phyloP scores from a whole-genome alignment of 2,888 invertebrate species.

The Trichogramma evanescens region DNA sequence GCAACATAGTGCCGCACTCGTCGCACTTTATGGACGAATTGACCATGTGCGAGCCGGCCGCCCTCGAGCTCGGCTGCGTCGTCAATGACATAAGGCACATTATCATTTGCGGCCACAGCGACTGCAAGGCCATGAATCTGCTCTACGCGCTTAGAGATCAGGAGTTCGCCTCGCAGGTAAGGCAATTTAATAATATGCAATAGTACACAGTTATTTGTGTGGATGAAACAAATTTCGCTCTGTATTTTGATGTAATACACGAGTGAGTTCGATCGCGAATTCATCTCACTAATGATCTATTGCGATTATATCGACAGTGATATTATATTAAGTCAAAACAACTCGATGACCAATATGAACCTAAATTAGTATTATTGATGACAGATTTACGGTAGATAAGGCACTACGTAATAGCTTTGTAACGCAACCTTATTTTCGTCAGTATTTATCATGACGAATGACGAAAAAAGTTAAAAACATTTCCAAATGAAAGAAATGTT shows the following conservation, averaged over 20 bases:
- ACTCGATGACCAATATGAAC: no score
- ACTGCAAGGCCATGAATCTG: slow-evolving; percentile 96
- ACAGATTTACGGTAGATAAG: no score
- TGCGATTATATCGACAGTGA: background rate
- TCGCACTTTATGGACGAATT: slow-evolving; percentile 79
- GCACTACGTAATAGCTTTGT: no score
- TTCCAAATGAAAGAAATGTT: no score
- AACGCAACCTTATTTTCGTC: no score
- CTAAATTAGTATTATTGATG: no score
- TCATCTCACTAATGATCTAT: background rate
- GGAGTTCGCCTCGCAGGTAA: slow-evolving; percentile 64
- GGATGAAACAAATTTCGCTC: background rate
- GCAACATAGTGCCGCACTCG: slow-evolving; percentile 89
- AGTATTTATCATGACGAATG: no score
- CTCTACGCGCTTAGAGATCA: slow-evolving; percentile 75
- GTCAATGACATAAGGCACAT: slow-evolving; percentile 85
- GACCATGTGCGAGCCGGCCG: slow-evolving; percentile 92
- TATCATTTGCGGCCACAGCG: slow-evolving; percentile 95
- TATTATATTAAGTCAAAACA: no score
- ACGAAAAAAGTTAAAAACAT: no score
- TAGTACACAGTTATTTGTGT: background rate
- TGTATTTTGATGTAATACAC: background rate
- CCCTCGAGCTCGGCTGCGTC: slow-evolving; percentile 88
- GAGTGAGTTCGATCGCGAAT: background rate
- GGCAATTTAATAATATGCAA: slow-evolving; percentile 9